A percentile compares a stretch with the other conserved stretches of the same genome.
Evolutionary conservation across 2,797 vertebrate species (phyloP).

Genomic region (Hypotaenidia okinawae): DNA sequence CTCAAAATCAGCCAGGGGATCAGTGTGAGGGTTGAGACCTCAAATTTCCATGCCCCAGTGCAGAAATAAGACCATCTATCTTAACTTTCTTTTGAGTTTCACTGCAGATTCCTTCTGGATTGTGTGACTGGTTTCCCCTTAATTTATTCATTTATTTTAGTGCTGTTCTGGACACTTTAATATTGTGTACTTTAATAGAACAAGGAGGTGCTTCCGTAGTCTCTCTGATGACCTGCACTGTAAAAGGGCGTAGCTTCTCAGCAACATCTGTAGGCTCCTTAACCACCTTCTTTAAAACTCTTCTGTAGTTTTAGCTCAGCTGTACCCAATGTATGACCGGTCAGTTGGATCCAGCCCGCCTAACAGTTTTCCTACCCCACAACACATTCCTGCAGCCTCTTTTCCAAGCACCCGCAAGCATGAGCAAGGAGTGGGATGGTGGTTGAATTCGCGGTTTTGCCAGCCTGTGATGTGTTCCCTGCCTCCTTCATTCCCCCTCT

Average conservation of each 20-base stretch:
- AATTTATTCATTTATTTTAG: neutral
- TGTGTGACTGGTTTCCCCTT: neutral
- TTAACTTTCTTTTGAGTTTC: neutral
- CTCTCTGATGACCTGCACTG: neutral
- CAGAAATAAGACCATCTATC: neutral
- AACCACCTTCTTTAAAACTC: neutral
- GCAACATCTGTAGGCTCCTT: neutral
- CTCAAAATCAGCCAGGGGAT: neutral
- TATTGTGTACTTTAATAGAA: neutral
- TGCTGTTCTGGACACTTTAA: neutral
- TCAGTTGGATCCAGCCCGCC: neutral
- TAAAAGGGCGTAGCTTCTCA: neutral
- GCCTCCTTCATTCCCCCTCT: neutral
- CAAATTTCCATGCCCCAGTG: neutral
- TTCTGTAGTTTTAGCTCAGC: neutral
- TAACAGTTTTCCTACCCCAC: neutral
- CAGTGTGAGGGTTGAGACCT: neutral
- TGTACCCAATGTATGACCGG: neutral
- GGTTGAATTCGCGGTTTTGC: neutral
- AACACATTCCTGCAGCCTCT: neutral
- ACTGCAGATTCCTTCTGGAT: neutral
- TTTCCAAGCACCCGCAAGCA: neutral
- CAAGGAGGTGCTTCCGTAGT: neutral
- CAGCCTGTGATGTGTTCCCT: neutral
- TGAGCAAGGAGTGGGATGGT: slow-evolving; percentile 2